Evolutionary conservation across 2,797 vertebrate genomes (phyloP).

Genomic region (Silurus aristotelis): DNA sequence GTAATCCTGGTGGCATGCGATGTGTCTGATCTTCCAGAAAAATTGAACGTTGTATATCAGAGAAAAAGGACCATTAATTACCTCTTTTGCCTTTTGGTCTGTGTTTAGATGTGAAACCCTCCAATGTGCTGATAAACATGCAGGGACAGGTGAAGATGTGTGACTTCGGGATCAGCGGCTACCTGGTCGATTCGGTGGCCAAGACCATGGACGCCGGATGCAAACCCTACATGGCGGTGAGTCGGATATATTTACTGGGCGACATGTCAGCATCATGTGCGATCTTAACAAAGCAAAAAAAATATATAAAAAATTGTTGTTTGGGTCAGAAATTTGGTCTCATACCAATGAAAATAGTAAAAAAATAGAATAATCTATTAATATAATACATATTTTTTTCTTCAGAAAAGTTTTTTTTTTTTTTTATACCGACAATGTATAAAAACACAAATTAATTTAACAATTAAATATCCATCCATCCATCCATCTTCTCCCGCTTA

Average conservation of each 20-base stretch:
- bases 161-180: conserved; percentile 96
- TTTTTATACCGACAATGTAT: too few relatives aligned
- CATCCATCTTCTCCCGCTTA: too few relatives aligned
- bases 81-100: neutral
- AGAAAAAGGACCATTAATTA: neutral
- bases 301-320: neutral
- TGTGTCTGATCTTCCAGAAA: neutral
- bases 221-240: conserved; percentile 98
- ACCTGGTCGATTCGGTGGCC: conserved; percentile 94
- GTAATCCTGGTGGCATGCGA: neutral
- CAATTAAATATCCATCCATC: too few relatives aligned
- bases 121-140: conserved; percentile 94
- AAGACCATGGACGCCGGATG: conserved; percentile 97
- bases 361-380: too few relatives aligned
- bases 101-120: conserved; percentile 90
- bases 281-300: neutral
- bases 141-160: conserved; percentile 98
- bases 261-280: neutral
- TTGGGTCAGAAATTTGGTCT: neutral
- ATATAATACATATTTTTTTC: too few relatives aligned
- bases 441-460: too few relatives aligned
- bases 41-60: neutral
- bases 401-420: too few relatives aligned
- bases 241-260: conserved; percentile 39
- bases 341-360: neutral